phyloP scores from a whole-genome alignment of 35 echinoderm and acorn worm species.

The Patiria miniata region DNA sequence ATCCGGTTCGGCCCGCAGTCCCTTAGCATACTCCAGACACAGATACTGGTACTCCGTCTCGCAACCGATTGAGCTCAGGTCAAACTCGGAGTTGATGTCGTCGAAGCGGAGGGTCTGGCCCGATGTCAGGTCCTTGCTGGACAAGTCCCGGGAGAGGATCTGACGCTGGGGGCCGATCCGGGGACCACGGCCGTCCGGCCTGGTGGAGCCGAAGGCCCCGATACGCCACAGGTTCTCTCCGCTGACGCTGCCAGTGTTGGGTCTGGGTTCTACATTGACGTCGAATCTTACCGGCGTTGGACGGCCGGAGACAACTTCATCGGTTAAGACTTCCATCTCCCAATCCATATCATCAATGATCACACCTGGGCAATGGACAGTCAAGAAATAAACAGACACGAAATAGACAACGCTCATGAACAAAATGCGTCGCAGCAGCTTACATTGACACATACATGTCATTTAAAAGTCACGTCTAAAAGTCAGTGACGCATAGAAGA shows the following conservation, averaged over 20 bases:
- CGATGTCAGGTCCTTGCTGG: conserved; percentile 23
- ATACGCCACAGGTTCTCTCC: conserved; percentile 79
- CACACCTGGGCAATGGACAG: conserved; percentile 43
- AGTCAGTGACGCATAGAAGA: too few relatives aligned
- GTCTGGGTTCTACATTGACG: conserved; percentile 54
- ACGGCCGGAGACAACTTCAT: conserved; percentile 41
- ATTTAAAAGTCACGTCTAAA: too few relatives aligned
- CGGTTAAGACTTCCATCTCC: conserved; percentile 56
- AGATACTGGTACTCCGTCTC: conserved; percentile 76
- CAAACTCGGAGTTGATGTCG: conserved; percentile 37
- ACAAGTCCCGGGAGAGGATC: conserved; percentile 43
- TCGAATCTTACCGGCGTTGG: conserved; percentile 66
- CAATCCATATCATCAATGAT: conserved; percentile 77
- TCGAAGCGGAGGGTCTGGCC: background rate
- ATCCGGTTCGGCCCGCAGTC: conserved; percentile 69
- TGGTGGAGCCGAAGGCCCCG: conserved; percentile 63
- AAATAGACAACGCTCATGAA: too few relatives aligned
- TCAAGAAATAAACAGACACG: too few relatives aligned
- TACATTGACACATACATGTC: too few relatives aligned
- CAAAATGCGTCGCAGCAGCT: too few relatives aligned
- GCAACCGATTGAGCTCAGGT: conserved; percentile 55
- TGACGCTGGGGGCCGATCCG: conserved; percentile 62
- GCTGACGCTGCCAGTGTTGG: conserved; percentile 42
- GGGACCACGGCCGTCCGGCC: conserved; percentile 36
- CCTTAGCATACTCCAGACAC: conserved; percentile 83